Base-by-base conservation (phyloP, 2,797 vertebrate species). In the Pogoniulus pusillus region DNA sequence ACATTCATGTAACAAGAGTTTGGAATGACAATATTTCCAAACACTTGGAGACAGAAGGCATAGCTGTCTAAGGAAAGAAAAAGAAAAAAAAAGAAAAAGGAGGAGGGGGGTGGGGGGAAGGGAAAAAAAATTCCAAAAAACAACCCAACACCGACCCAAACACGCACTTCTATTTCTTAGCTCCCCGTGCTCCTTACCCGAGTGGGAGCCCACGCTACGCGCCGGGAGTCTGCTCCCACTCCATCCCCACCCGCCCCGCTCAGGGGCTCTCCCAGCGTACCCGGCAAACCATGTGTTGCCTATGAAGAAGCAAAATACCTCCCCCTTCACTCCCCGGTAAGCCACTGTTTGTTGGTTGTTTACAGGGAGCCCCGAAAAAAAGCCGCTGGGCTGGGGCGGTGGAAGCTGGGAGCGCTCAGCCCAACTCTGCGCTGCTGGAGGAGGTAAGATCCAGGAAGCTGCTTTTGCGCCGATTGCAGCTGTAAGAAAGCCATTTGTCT, bases 1-100 rank as follows among this genome's bases (percentile, higher is more conserved):
- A 95, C 95, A 89, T 96, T 96, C 96, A 97, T 95, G 94, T 94
- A 93, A 95, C 93, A 94, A 93, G 95, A 96, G 93, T 96, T 96
- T 91, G 96, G 95, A 95, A 97, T 95, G 92, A 94, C 87, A 93
- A 94, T 93, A 95, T 96, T 94, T 92, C 86, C 27, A 86, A 96
- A 94, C 90, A 96, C 93, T 92, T 59, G 72, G 72, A 90, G 89
- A 93, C 95, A 94, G 76, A 91, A 94, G 94, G 87, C 92, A 92
- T 90, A 96, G 83, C 78, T 92, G 77, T 89, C 91, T 89, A 70
- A 47, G 58, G 74, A 35, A n/a, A 29, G 0, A 4, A 10, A 39
- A 26, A 47, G 37, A 16, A 32, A 22, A 41, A n/a, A 22, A 0
- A 0, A 1, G 7, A 12, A 24, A 32, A 4, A 7, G 16, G 41